Evolutionary conservation across 2,113 vertebrate genomes (phyloP).

Genomic region (Erythrocercus mccallii): DNA sequence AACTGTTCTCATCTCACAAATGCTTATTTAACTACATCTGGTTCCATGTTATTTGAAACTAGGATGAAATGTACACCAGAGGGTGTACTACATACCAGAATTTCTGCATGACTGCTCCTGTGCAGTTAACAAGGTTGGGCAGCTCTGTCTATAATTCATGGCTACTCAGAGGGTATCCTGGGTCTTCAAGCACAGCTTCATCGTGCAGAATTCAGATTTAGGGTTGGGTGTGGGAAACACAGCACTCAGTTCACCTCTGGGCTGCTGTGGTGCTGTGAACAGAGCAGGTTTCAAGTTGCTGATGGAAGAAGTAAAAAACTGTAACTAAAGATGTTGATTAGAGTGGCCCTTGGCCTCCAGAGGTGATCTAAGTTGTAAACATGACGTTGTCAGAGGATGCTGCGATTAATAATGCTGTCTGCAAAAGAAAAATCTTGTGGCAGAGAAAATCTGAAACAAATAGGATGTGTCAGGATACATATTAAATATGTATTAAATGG

Average conservation of each 20-base stretch:
- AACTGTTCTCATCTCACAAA: background rate
- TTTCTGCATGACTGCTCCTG: slow-evolving; percentile 18
- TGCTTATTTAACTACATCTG: background rate
- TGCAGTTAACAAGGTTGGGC: slow-evolving; percentile 14
- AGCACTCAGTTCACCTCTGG: background rate
- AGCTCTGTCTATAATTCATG: slow-evolving; percentile 54
- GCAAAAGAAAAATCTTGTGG: background rate
- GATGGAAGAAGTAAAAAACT: background rate
- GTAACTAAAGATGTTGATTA: background rate
- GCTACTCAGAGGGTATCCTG: background rate
- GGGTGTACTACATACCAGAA: background rate
- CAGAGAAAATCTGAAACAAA: slow-evolving; percentile 8
- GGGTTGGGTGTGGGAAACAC: background rate
- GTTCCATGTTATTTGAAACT: background rate
- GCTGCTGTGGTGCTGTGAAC: background rate
- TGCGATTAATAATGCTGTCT: background rate
- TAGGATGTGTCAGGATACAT: background rate
- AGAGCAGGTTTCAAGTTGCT: background rate
- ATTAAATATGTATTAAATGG: slow-evolving; percentile 17
- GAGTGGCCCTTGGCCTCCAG: background rate
- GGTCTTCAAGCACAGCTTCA: background rate
- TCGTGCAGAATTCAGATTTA: background rate
- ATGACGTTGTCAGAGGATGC: background rate
- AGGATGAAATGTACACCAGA: slow-evolving; percentile 10
- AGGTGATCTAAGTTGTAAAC: background rate